phyloP scores from a whole-genome alignment of 2,113 vertebrate species.

The Dolichallabes microphthalmus region DNA sequence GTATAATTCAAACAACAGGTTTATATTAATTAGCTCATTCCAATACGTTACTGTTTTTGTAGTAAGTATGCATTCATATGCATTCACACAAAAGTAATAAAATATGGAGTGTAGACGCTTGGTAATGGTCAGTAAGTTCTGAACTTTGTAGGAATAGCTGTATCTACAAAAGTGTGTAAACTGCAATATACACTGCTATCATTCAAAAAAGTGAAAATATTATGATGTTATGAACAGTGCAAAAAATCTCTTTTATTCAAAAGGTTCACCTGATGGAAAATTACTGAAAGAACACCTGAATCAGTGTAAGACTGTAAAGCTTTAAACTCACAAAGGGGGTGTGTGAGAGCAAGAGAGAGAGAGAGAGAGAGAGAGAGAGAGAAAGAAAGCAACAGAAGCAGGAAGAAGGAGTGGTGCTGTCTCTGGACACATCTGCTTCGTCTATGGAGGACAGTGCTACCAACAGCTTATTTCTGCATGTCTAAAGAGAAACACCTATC shows the following conservation, averaged over 20 bases:
- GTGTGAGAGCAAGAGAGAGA: neutral
- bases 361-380: slow-evolving; percentile 26
- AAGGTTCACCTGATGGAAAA: neutral
- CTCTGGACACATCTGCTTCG: slow-evolving; percentile 9
- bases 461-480: neutral
- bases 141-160: neutral
- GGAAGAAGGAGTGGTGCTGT: slow-evolving; percentile 1
- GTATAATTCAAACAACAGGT: neutral
- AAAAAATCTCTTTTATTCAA: neutral
- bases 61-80: neutral
- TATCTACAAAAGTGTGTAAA: no score
- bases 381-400: neutral
- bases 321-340: neutral
- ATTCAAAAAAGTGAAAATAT: neutral
- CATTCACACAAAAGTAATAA: neutral
- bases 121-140: neutral
- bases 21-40: neutral
- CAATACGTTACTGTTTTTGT: neutral
- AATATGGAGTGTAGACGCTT: neutral
- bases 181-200: neutral
- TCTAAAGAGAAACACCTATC: slow-evolving; percentile 13
- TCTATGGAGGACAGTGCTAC: neutral
- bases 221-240: neutral
- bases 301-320: neutral
- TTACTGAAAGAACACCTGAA: neutral